Evolutionary conservation across 2,888 invertebrate genomes (phyloP).

Genomic region (Drosophila neutralis): DNA sequence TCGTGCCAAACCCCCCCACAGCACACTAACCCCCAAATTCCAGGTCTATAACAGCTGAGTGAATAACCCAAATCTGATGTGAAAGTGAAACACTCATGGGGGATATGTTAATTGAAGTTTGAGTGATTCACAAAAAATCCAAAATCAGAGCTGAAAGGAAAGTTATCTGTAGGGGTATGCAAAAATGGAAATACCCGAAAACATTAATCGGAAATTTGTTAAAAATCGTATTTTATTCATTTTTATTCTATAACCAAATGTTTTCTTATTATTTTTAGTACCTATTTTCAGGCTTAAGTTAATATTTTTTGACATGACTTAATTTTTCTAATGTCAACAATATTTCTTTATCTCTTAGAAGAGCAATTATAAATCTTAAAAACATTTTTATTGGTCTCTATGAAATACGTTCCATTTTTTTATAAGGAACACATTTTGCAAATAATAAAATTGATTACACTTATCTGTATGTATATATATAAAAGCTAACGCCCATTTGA

Average conservation of each 20-base stretch:
- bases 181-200: background rate
- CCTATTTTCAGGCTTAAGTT: background rate
- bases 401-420: background rate
- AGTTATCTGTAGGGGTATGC: background rate
- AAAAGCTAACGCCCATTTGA: background rate
- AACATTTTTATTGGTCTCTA: background rate
- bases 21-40: background rate
- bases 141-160: slow-evolving; percentile 18
- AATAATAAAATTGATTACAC: background rate
- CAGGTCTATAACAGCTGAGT: slow-evolving; percentile 5
- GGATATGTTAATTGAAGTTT: slow-evolving; percentile 34
- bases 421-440: background rate
- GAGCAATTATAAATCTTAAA: background rate
- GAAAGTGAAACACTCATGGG: slow-evolving; percentile 57
- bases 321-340: background rate
- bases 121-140: slow-evolving; percentile 18
- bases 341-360: background rate
- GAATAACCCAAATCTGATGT: slow-evolving; percentile 59
- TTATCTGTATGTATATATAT: background rate
- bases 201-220: background rate
- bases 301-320: background rate
- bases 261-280: background rate
- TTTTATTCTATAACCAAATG: background rate
- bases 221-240: background rate
- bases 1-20: slow-evolving; percentile 4